Percentiles rank a stretch among this genome's conserved stretches.
Conservation (phyloP, 2,888 invertebrate species). For the Ennomos fuscantarius region DNA sequence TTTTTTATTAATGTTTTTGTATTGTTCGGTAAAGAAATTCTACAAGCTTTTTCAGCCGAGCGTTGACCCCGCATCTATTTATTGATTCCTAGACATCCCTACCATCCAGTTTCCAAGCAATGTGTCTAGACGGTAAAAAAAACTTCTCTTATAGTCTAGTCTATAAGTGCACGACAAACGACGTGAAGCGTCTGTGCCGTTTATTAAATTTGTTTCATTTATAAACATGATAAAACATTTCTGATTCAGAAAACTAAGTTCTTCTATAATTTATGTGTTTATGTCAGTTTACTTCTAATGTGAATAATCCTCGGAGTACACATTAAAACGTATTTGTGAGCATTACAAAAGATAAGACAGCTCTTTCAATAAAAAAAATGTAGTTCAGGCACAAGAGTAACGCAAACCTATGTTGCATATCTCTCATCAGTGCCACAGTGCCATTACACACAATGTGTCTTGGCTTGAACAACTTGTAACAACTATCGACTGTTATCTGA, state of each 20-base stretch:
- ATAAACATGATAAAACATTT: slow-evolving; percentile 20
- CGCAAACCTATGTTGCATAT: no score
- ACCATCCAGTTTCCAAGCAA: slow-evolving; percentile 63
- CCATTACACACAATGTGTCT: no score
- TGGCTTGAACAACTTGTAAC: background rate
- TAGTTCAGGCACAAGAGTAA: no score
- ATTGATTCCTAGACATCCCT: slow-evolving; percentile 63
- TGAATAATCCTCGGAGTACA: no score
- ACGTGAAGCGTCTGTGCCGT: slow-evolving; percentile 9
- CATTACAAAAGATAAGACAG: no score
- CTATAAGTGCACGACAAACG: slow-evolving; percentile 8
- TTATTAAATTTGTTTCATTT: slow-evolving; percentile 16
- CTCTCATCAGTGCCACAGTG: no score
- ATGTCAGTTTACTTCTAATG: no score
- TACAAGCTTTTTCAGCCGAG: slow-evolving; percentile 32
- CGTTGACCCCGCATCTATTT: slow-evolving; percentile 68
- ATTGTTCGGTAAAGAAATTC: background rate
- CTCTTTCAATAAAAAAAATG: no score
- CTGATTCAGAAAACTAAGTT: slow-evolving; percentile 1
- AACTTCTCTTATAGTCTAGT: slow-evolving; percentile 12
- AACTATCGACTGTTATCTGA: slow-evolving; percentile 10
- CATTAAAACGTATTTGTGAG: no score
- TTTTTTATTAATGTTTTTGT: background rate
- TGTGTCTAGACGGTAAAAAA: slow-evolving; percentile 70
- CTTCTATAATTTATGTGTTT: no score